These are phyloP conservation scores for Solenodon paradoxus DNA, from an alignment of 2,113 vertebrate genomes.

Conservation along the genomic window DNA sequence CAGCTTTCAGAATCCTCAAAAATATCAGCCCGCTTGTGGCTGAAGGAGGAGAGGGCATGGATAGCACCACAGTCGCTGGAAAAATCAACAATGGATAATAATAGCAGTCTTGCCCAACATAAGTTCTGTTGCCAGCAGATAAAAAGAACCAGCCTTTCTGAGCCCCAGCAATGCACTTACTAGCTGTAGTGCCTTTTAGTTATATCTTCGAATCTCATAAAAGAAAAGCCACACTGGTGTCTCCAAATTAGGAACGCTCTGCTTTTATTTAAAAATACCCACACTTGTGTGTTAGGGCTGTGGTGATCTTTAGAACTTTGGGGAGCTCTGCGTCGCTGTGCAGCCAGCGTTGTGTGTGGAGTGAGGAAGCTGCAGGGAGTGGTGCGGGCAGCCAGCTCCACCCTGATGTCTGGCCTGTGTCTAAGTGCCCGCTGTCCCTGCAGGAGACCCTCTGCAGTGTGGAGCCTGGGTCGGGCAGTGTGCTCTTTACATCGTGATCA, in stretches of 20 bases:
- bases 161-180: background rate
- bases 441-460: slow-evolving; percentile 96
- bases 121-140: slow-evolving; percentile 17
- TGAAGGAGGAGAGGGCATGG: background rate
- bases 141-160: background rate
- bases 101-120: slow-evolving; percentile 55
- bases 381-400: background rate
- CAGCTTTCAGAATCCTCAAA: background rate
- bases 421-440: slow-evolving; percentile 43
- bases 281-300: background rate
- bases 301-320: background rate
- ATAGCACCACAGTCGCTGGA: background rate
- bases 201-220: background rate
- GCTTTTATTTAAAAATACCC: slow-evolving; percentile 10
- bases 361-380: background rate
- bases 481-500: slow-evolving; percentile 96
- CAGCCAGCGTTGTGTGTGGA: background rate
- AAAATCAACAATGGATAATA: slow-evolving; percentile 59
- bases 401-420: background rate
- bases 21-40: background rate
- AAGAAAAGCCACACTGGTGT: slow-evolving; percentile 25
- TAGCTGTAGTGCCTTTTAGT: slow-evolving; percentile 54
- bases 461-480: slow-evolving; percentile 96
- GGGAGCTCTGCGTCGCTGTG: background rate
- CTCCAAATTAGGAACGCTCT: slow-evolving; percentile 56